Conservation (phyloP, 2,113 vertebrate genomes). For the Calyptomena viridis region DNA sequence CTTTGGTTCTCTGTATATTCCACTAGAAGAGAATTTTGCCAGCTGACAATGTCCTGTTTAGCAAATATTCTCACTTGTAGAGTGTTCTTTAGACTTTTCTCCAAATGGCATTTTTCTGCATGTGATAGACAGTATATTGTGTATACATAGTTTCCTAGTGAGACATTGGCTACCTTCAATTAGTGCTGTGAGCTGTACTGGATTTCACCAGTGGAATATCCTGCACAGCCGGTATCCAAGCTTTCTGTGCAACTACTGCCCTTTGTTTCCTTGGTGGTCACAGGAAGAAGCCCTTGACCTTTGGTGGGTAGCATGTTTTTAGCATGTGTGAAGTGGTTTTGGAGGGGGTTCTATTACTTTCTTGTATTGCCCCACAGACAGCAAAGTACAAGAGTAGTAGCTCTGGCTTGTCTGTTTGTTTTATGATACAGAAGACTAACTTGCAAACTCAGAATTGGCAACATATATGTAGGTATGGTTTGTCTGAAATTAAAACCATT, state of each 20-base stretch:
- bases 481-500: not conserved
- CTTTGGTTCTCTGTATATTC: not conserved
- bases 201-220: not conserved
- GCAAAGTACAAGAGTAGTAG: not conserved
- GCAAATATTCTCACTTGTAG: not conserved
- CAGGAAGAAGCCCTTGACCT: slow-evolving; percentile 20
- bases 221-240: not conserved
- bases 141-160: not conserved
- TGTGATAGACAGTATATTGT: not conserved
- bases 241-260: not conserved
- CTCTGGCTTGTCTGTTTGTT: not conserved
- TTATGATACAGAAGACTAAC: not conserved
- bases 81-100: not conserved
- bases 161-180: not conserved
- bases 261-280: not conserved
- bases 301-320: not conserved
- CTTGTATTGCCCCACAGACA: not conserved
- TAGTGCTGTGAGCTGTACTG: not conserved
- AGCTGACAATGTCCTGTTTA: not conserved
- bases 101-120: not conserved
- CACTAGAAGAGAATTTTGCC: not conserved
- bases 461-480: not conserved
- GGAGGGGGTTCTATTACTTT: not conserved
- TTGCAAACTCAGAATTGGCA: not conserved
- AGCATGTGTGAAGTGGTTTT: not conserved